Evolutionary conservation across 2,888 invertebrate genomes (phyloP).

Genomic region (Hyles lineata): DNA sequence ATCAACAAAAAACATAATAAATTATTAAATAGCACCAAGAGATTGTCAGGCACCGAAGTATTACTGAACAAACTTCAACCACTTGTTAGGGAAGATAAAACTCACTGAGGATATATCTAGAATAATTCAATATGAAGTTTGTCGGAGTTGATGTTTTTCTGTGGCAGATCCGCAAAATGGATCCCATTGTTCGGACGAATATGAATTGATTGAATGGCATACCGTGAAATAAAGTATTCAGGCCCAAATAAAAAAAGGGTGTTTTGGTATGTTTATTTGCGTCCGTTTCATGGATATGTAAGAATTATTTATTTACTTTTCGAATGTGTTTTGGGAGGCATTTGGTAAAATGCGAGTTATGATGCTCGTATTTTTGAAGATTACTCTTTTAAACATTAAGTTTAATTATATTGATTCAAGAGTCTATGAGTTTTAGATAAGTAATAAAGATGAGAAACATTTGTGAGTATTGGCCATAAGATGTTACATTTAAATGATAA

Average conservation of each 20-base stretch:
- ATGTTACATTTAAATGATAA: no score
- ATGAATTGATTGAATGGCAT: constrained; percentile 44
- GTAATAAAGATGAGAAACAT: no score
- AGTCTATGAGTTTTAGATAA: no score
- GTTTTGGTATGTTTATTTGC: constrained; percentile 37
- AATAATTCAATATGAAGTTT: neutral
- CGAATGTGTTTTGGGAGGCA: neutral
- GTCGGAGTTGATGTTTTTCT: constrained; percentile 1
- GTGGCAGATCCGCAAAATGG: neutral
- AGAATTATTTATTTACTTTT: neutral
- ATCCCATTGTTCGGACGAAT: constrained; percentile 31
- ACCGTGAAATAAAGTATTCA: constrained; percentile 40
- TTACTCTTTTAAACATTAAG: no score
- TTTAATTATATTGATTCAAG: no score
- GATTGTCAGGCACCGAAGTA: neutral
- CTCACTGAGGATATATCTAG: neutral
- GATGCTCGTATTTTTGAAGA: neutral
- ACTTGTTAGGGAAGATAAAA: constrained; percentile 5
- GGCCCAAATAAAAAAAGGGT: constrained; percentile 39
- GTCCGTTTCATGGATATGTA: constrained; percentile 36
- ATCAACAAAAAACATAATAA: neutral
- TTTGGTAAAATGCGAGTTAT: neutral
- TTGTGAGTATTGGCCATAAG: no score
- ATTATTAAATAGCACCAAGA: neutral
- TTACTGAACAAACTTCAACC: neutral